Percentiles rank a stretch among this genome's conserved stretches.
Evolutionary conservation across 2,113 vertebrate species (phyloP).

Genomic region (Antidorcas marsupialis): DNA sequence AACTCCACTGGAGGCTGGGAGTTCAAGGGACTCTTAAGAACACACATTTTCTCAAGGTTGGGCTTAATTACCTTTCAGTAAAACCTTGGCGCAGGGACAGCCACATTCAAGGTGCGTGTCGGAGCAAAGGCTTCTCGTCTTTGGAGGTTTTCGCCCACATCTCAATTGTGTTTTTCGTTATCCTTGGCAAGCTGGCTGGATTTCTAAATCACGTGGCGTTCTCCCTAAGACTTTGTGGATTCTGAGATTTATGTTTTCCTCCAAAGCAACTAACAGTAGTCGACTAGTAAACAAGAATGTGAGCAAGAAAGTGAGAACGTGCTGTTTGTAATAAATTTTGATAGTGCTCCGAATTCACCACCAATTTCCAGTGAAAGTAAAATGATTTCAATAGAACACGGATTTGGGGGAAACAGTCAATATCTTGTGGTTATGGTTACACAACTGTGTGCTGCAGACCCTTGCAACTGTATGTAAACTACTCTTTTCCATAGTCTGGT

Average conservation of each 20-base stretch:
- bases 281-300: background rate
- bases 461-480: background rate
- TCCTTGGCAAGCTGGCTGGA: conserved; percentile 28
- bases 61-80: conserved; percentile 45
- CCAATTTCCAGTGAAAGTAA: background rate
- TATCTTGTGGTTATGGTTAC: background rate
- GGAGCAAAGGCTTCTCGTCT: conserved; percentile 17
- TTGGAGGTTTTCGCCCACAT: conserved; percentile 35
- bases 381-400: background rate
- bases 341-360: background rate
- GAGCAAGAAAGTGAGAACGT: background rate
- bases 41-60: conserved; percentile 48
- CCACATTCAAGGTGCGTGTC: conserved; percentile 19
- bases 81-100: conserved; percentile 38
- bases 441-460: background rate
- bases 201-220: conserved; percentile 2
- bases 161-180: conserved; percentile 36
- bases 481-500: background rate
- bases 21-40: conserved; percentile 14
- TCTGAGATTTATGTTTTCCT: background rate
- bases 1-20: background rate
- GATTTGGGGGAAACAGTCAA: background rate
- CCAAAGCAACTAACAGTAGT: background rate
- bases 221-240: background rate
- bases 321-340: background rate